phyloP scores from a whole-genome alignment of 2,113 vertebrate species.

The Hippocampus barbouri region DNA sequence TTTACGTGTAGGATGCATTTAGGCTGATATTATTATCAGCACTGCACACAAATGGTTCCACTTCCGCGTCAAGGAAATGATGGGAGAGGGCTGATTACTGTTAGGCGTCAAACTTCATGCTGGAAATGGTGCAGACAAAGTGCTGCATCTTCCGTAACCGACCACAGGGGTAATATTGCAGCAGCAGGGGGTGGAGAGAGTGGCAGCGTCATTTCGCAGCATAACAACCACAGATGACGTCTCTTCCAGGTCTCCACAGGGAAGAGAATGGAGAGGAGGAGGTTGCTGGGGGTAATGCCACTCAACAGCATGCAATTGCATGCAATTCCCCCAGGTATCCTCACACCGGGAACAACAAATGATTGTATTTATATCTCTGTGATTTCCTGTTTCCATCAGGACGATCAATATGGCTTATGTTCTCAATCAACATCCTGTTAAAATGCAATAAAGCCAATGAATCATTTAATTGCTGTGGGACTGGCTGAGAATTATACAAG shows the following conservation, averaged over 20 bases:
- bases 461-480: conserved; percentile 76
- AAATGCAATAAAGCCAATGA: conserved; percentile 72
- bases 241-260: conserved; percentile 75
- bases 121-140: conserved; percentile 71
- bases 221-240: conserved; percentile 78
- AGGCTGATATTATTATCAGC: conserved; percentile 67
- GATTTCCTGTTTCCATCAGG: conserved; percentile 80
- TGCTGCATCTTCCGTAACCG: conserved; percentile 70
- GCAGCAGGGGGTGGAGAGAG: conserved; percentile 63
- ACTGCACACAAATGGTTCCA: conserved; percentile 59
- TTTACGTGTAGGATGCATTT: conserved; percentile 68
- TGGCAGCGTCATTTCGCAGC: conserved; percentile 74
- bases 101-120: conserved; percentile 69
- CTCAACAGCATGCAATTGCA: conserved; percentile 74
- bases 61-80: conserved; percentile 62
- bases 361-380: conserved; percentile 76
- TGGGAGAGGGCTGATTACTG: conserved; percentile 63
- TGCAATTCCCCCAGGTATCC: conserved; percentile 67
- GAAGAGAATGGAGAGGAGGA: conserved; percentile 56
- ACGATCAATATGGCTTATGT: conserved; percentile 76
- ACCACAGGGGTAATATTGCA: conserved; percentile 73
- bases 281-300: conserved; percentile 72
- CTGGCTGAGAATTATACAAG: conserved; percentile 57
- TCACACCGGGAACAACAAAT: conserved; percentile 75
- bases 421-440: conserved; percentile 78